These are phyloP conservation scores for Tetragonula clypearis DNA, from an alignment of 1,140 invertebrate species.

Conservation along the genomic window DNA sequence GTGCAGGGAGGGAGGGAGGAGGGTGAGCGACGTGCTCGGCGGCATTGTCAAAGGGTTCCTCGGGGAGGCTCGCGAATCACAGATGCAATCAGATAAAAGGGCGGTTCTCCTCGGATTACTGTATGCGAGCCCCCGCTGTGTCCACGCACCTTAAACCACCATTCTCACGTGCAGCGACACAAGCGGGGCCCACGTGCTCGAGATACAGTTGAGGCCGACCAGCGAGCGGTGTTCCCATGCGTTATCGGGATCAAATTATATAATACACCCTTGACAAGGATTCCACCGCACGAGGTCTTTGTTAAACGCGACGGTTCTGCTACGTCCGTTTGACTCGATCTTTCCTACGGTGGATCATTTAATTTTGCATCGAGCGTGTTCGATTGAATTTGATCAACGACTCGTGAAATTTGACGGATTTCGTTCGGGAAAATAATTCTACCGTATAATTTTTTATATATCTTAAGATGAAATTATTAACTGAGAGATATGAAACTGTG, in stretches of 20 bases:
- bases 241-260: conserved; percentile 47
- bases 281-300: background rate
- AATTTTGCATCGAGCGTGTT: background rate
- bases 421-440: no score
- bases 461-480: no score
- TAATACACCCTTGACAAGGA: conserved; percentile 29
- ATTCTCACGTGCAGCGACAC: conserved; percentile 74
- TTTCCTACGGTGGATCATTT: background rate
- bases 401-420: background rate
- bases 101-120: conserved; percentile 76
- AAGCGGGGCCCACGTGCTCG: conserved; percentile 57
- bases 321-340: background rate
- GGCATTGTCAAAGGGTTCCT: conserved; percentile 78
- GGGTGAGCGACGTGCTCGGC: conserved; percentile 72
- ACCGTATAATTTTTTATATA: no score
- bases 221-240: background rate
- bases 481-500: no score
- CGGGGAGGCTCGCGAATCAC: conserved; percentile 71
- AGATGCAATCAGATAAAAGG: conserved; percentile 77
- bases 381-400: background rate
- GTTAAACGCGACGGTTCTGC: background rate
- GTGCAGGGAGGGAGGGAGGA: conserved; percentile 47
- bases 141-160: conserved; percentile 75
- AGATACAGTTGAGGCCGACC: conserved; percentile 48
- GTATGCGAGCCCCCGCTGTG: conserved; percentile 72